Evolutionary conservation across 2,888 invertebrate genomes (phyloP), one percentile per base, ranked within the genome.

Genomic region (Eugnorisma glareosa): DNA sequence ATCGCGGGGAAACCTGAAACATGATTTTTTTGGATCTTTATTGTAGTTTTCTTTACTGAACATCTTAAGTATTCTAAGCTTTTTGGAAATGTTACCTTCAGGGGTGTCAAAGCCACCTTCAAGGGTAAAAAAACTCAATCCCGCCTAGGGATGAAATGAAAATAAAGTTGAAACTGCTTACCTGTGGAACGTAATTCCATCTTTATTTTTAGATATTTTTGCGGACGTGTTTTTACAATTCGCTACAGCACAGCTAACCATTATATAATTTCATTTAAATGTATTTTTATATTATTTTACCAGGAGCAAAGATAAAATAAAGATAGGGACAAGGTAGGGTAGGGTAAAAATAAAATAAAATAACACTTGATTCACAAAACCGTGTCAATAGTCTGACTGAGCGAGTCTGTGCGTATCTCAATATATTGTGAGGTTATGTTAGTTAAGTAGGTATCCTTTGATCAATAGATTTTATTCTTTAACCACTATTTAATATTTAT

Each of bases 111-210:
- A 57, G 10, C 21, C 21, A 31, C 10, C 31, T 31, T 11, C 31
- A 31, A 31, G 10, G 31, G 21, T 15, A 40, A 40, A 64, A 63
- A 63, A 40, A 11, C 63, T 6, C 2, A 63, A 35, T 63, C 7
- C 8, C n/a, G 0, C 3, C 64, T 0, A 18, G 40, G n/a, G 15
- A 64, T n/a, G 15, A 40, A n/a, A n/a, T 40, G 7, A 64, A 64
- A 40, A 64, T 64, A 40, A 15, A 40, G 64, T 64, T 72, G 24
- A 35, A 70, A 43, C 1, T 57, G 28, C 54, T 68, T 70, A 95
- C 96, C 95, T 94, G 84, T 96, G 96, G 90, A 95, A 96, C 31
- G 95, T 93, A 75, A 95, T 94, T 28, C 95, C 96, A 89, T 95
- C 90, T 88, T 93, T 94, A 76, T 93, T 90, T 87, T 95, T 96